Conservation (phyloP, 2,888 invertebrate species). For the Spatulosminthurus flaviceps region DNA sequence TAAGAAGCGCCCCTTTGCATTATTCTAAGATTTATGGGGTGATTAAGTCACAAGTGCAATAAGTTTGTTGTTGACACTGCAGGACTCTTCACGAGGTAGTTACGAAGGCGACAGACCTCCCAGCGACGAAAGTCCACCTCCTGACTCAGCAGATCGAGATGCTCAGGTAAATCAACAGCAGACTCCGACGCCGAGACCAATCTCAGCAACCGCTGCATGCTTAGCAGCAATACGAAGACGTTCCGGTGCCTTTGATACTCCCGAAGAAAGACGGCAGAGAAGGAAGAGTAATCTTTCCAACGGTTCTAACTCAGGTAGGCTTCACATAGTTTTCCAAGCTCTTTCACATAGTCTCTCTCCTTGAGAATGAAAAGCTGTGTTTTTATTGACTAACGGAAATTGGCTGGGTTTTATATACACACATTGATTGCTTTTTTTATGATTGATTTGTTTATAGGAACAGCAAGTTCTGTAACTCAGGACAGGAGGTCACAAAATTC, state of each 20-base stretch:
- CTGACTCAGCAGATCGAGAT: slow-evolving; percentile 56
- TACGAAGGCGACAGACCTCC: slow-evolving; percentile 65
- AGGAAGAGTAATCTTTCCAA: slow-evolving; percentile 61
- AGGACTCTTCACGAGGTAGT: slow-evolving; percentile 66
- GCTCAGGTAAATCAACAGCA: slow-evolving; percentile 52
- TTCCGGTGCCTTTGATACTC: slow-evolving; percentile 63
- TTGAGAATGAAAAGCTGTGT: too few relatives aligned
- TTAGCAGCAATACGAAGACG: slow-evolving; percentile 62
- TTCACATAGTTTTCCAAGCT: not conserved
- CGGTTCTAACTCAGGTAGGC: slow-evolving; percentile 61
- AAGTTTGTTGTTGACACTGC: not conserved
- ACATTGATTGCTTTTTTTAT: too few relatives aligned
- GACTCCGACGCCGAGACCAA: slow-evolving; percentile 54
- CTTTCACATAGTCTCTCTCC: too few relatives aligned
- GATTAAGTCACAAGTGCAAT: not conserved
- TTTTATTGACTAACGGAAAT: too few relatives aligned
- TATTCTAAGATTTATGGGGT: too few relatives aligned
- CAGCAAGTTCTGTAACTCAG: slow-evolving; percentile 24
- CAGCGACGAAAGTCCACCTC: slow-evolving; percentile 65
- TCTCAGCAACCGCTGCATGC: slow-evolving; percentile 63
- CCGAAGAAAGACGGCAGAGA: slow-evolving; percentile 60
- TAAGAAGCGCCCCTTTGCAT: too few relatives aligned
- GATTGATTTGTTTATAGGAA: slow-evolving; percentile 2
- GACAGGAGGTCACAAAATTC: slow-evolving; percentile 49
- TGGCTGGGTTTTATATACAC: too few relatives aligned